These are phyloP conservation scores for Apeltes quadracus DNA, from an alignment of 2,113 vertebrate genomes.

Conservation along the genomic window DNA sequence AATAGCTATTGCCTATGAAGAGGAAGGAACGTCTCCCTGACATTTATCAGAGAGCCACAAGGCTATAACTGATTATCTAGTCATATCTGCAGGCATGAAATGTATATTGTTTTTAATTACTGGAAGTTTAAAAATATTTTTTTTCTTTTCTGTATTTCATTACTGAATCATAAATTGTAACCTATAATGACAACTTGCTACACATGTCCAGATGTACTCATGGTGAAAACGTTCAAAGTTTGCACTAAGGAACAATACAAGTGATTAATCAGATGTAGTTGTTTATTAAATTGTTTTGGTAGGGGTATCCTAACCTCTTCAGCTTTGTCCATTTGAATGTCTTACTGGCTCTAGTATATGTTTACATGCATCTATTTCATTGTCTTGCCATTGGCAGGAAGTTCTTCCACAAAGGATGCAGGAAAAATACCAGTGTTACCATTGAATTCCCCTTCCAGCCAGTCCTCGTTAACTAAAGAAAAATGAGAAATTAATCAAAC, in stretches of 20 bases:
- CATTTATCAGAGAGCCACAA: not conserved
- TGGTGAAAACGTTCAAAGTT: not conserved
- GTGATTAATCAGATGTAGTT: not conserved
- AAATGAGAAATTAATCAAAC: conserved; percentile 2
- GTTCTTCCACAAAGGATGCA: conserved; percentile 81
- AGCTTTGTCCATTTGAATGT: not conserved
- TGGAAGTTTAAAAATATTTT: not conserved
- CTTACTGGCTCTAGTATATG: not conserved
- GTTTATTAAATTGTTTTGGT: not conserved
- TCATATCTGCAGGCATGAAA: not conserved
- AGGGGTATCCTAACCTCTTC: not conserved
- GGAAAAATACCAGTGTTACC: conserved; percentile 93
- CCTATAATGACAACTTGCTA: not conserved
- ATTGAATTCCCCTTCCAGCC: conserved; percentile 90
- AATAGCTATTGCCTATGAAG: conserved; percentile 95
- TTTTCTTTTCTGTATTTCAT: not conserved
- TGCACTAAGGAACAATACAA: not conserved
- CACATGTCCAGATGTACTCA: not conserved
- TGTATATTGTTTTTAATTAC: conserved; percentile 2
- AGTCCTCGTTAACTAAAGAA: conserved; percentile 89
- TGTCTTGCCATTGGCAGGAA: conserved; percentile 29
- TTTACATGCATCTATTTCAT: not conserved
- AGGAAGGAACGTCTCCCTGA: conserved; percentile 77
- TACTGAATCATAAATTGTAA: not conserved
- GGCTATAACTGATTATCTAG: conserved; percentile 12